Conservation (phyloP, 2,888 invertebrate species). For the Drosophila nr. medialis region DNA sequence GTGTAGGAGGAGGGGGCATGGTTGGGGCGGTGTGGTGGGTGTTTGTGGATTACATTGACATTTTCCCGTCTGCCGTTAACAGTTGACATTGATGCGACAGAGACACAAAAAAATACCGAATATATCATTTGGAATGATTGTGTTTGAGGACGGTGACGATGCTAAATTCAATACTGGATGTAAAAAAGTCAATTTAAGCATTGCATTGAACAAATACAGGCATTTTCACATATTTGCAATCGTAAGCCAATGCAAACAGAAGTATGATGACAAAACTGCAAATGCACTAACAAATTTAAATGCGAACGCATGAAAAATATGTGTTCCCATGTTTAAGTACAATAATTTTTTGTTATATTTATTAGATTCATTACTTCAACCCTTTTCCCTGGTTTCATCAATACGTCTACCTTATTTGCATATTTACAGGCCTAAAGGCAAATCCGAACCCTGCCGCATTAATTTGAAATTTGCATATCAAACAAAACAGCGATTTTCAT, state of each 20-base stretch:
- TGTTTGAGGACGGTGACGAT: neutral
- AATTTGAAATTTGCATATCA: slow-evolving; percentile 39
- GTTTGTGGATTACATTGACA: slow-evolving; percentile 11
- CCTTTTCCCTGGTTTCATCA: neutral
- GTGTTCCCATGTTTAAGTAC: neutral
- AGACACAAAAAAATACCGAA: neutral
- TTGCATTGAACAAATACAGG: neutral
- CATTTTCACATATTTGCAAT: neutral
- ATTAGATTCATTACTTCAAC: slow-evolving; percentile 1
- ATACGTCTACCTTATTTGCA: slow-evolving; percentile 24
- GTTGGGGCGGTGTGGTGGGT: neutral
- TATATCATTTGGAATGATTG: neutral
- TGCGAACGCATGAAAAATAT: neutral
- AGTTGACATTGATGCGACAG: slow-evolving; percentile 20
- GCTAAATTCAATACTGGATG: neutral
- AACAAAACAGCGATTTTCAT: slow-evolving; percentile 36
- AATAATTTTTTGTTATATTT: neutral
- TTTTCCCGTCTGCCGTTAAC: slow-evolving; percentile 17
- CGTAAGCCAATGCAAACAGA: neutral
- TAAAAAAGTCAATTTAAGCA: neutral
- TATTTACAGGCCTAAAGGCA: slow-evolving; percentile 18
- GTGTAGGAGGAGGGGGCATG: neutral
- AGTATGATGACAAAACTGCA: neutral
- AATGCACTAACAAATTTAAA: neutral
- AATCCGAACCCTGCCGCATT: slow-evolving; percentile 10